A percentile compares a stretch with the other conserved stretches of the same genome.
Conservation (phyloP, 2,797 vertebrate species). For the Zalophus californianus region DNA sequence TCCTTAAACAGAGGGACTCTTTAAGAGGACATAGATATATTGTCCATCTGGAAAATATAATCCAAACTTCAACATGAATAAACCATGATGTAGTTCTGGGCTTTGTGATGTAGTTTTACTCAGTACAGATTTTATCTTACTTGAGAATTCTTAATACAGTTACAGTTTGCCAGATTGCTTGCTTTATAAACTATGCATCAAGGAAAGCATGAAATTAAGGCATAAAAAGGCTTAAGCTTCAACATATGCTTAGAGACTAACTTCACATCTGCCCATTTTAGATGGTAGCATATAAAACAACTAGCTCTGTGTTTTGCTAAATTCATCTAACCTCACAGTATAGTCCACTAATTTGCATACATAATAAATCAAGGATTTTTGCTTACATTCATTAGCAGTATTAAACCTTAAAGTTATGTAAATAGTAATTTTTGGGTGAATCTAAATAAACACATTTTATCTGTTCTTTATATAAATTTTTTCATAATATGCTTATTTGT, state of each 20-base stretch:
- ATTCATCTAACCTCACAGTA: neutral
- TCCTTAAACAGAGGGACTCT: neutral
- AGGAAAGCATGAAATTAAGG: constrained; percentile 61
- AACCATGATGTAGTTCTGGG: neutral
- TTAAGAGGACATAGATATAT: neutral
- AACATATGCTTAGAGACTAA: constrained; percentile 70
- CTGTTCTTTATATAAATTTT: neutral
- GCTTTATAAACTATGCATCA: constrained; percentile 69
- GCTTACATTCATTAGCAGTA: neutral
- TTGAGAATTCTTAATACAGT: constrained; percentile 34
- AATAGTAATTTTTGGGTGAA: neutral
- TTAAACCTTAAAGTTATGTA: neutral
- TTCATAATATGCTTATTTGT: neutral
- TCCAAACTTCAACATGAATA: constrained; percentile 14
- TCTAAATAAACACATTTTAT: neutral
- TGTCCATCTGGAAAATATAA: neutral
- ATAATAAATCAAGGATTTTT: neutral
- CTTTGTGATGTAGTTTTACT: constrained; percentile 10
- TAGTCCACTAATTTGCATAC: neutral
- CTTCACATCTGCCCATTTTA: constrained; percentile 70
- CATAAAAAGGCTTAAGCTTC: constrained; percentile 54
- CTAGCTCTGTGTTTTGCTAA: constrained; percentile 31
- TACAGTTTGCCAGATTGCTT: constrained; percentile 65
- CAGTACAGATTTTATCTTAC: constrained; percentile 13
- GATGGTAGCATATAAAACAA: constrained; percentile 49